Conservation (phyloP, 2,888 invertebrate genomes). For the Polymixis lichenea region DNA sequence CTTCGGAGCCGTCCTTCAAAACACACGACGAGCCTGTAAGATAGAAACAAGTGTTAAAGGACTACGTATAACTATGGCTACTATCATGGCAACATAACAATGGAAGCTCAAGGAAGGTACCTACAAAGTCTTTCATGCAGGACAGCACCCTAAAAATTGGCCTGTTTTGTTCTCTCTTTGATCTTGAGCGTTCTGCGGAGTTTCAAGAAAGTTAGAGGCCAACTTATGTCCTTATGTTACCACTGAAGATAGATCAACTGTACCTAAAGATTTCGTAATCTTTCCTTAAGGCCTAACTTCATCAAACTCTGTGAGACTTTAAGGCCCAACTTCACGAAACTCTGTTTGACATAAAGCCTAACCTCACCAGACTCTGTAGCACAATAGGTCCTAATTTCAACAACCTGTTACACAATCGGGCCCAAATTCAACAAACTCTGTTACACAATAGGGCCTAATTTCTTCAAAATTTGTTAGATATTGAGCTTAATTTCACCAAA, state of each 20-base stretch:
- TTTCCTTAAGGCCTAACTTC: background rate
- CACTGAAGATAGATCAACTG: no score
- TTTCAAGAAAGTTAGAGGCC: no score
- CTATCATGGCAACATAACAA: no score
- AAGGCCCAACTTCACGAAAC: no score
- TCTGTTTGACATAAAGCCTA: background rate
- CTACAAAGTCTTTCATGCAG: no score
- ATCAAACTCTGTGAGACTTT: no score
- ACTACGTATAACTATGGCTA: background rate
- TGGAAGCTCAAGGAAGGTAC: no score
- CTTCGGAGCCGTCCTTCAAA: constrained; percentile 10
- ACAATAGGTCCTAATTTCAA: background rate
- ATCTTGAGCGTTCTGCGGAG: no score
- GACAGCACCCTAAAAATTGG: no score
- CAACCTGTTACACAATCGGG: background rate
- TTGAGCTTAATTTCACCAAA: background rate
- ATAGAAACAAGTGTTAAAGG: background rate
- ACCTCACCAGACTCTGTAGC: background rate
- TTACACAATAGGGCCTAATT: background rate
- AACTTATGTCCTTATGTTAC: no score
- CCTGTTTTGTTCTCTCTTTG: no score
- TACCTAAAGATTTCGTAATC: background rate
- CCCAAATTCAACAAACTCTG: background rate
- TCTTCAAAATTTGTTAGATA: background rate
- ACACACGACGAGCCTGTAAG: constrained; percentile 14